Conservation (phyloP, 2,113 vertebrate species). For the Ochotona curzoniae region DNA sequence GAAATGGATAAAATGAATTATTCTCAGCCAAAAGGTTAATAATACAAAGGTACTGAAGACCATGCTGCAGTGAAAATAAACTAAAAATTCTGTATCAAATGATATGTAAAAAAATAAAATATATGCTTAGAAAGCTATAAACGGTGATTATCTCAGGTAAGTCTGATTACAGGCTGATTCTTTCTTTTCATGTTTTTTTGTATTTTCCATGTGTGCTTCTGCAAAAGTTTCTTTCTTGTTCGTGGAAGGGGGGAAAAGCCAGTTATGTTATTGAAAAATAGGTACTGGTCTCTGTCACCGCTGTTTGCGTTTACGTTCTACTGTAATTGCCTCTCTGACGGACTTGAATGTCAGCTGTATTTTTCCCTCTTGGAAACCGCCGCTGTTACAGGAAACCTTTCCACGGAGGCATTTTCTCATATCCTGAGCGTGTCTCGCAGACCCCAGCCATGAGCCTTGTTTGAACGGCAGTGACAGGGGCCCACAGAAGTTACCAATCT, state of each 20-base stretch:
- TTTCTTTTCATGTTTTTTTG: neutral
- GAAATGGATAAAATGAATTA: neutral
- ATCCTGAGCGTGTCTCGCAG: neutral
- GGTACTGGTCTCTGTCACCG: neutral
- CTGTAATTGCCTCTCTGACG: neutral
- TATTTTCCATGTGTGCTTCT: neutral
- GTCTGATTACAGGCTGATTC: neutral
- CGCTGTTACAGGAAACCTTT: neutral
- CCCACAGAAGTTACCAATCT: neutral
- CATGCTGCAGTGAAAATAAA: neutral
- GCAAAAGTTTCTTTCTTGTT: neutral
- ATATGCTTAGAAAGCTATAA: neutral
- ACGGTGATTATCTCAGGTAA: neutral
- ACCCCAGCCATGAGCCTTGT: neutral
- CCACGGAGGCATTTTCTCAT: neutral
- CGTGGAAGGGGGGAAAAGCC: neutral
- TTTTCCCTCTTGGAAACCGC: neutral
- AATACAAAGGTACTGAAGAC: conserved; percentile 17
- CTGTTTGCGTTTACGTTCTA: neutral
- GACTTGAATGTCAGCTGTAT: neutral
- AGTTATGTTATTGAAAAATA: neutral
- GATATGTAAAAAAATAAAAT: neutral
- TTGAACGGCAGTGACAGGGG: neutral
- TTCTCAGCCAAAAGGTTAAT: neutral
- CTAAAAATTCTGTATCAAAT: neutral